A percentile compares a stretch with the other conserved stretches of the same genome.
These are phyloP conservation scores for Cervus canadensis DNA, from an alignment of 2,113 vertebrate genomes.

Conservation along the genomic window DNA sequence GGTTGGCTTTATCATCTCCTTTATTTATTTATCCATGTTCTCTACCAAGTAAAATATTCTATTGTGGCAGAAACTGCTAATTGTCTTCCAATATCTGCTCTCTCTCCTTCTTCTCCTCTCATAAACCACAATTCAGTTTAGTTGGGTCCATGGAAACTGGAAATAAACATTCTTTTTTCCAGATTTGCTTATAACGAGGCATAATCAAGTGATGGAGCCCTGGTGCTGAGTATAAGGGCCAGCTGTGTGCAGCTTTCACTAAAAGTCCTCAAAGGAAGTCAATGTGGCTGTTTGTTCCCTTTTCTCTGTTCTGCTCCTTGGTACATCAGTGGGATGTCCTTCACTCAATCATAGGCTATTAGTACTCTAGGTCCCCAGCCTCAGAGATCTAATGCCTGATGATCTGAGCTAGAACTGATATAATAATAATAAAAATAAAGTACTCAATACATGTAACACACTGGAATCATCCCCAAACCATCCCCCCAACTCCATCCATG, in stretches of 20 bases:
- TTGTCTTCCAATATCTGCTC: neutral
- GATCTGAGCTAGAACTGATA: neutral
- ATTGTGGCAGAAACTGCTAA: neutral
- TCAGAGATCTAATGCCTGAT: neutral
- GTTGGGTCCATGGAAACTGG: neutral
- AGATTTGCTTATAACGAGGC: neutral
- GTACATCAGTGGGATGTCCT: neutral
- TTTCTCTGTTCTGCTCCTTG: neutral
- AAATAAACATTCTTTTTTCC: neutral
- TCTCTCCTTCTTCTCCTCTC: neutral
- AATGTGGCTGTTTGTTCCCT: fast-evolving
- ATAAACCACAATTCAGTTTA: neutral
- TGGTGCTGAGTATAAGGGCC: neutral
- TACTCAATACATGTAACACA: neutral
- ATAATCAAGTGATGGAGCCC: neutral
- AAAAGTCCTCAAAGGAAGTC: neutral
- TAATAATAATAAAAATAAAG: neutral
- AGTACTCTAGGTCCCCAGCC: neutral
- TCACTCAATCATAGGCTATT: neutral
- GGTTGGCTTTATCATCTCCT: neutral
- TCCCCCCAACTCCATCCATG: neutral
- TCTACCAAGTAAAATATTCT: neutral
- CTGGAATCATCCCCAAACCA: neutral
- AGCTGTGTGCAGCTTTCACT: neutral
- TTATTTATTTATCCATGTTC: neutral